phyloP scores from a whole-genome alignment of 2,888 invertebrate species.

The Melieria picta region DNA sequence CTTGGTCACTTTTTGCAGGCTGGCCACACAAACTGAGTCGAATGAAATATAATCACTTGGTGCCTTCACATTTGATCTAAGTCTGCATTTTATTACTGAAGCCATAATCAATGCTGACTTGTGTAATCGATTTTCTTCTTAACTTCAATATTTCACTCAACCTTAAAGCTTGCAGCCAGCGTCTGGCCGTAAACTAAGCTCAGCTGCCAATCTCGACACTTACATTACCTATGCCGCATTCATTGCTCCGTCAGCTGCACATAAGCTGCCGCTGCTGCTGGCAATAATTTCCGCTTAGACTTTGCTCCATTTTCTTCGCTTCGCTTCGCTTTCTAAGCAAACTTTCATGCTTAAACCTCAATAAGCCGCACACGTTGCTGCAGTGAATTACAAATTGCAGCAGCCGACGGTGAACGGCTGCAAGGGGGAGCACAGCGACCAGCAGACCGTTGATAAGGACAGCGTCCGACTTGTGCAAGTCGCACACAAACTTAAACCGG shows the following conservation, averaged over 20 bases:
- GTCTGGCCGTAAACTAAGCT: background rate
- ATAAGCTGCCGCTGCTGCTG: background rate
- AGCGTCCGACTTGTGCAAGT: too few species aligned
- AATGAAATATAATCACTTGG: too few species aligned
- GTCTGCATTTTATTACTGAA: too few species aligned
- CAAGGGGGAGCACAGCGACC: too few species aligned
- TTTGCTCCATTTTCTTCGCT: conserved; percentile 24
- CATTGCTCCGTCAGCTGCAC: background rate
- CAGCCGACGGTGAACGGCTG: background rate
- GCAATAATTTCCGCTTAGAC: background rate
- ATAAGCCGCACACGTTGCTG: conserved; percentile 38
- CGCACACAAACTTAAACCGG: background rate
- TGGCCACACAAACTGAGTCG: too few species aligned
- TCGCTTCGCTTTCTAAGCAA: conserved; percentile 33
- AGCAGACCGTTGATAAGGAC: too few species aligned
- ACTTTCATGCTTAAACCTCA: conserved; percentile 38
- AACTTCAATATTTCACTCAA: background rate
- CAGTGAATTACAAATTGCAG: conserved; percentile 38
- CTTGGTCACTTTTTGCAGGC: too few species aligned
- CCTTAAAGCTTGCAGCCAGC: background rate
- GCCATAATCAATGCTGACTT: background rate
- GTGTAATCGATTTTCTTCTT: background rate
- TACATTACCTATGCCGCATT: background rate
- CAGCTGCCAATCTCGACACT: background rate
- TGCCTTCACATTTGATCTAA: too few species aligned